These are phyloP conservation scores for Conus ventricosus DNA, from an alignment of 1,140 invertebrate species.

Conservation along the genomic window DNA sequence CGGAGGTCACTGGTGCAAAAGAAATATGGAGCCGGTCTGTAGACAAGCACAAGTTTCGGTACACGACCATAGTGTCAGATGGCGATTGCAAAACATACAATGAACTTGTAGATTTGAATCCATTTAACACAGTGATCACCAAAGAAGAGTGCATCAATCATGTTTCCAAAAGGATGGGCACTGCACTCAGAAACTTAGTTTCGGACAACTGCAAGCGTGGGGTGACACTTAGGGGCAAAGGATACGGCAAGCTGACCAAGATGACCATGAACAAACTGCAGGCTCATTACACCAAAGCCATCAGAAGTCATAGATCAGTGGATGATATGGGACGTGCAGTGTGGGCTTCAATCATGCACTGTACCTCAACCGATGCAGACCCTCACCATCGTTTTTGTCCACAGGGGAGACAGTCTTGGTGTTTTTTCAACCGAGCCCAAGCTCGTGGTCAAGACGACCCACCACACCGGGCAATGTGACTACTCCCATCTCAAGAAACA, in stretches of 20 bases:
- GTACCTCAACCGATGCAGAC: background rate
- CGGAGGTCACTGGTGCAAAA: constrained; percentile 7
- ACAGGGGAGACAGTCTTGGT: constrained; percentile 17
- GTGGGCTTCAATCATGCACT: constrained; percentile 13
- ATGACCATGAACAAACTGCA: background rate
- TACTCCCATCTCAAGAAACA: too few relatives aligned
- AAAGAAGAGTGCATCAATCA: constrained; percentile 38
- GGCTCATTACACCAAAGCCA: background rate
- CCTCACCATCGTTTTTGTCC: constrained; percentile 27
- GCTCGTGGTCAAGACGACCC: too few relatives aligned
- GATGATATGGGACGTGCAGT: constrained; percentile 23
- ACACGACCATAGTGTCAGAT: constrained; percentile 20
- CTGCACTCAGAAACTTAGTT: background rate
- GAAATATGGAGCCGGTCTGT: background rate
- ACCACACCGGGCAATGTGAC: too few relatives aligned
- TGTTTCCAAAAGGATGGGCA: constrained; percentile 11
- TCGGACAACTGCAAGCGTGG: background rate
- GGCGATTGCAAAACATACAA: constrained; percentile 10
- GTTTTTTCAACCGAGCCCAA: constrained; percentile 40
- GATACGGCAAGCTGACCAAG: background rate
- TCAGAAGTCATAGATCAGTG: too few relatives aligned
- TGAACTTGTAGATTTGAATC: background rate
- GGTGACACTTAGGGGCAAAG: background rate
- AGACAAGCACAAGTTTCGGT: background rate
- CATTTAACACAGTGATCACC: background rate